phyloP scores from a whole-genome alignment of 2,888 invertebrate species.

The Ashinkailepas kermadecensis region DNA sequence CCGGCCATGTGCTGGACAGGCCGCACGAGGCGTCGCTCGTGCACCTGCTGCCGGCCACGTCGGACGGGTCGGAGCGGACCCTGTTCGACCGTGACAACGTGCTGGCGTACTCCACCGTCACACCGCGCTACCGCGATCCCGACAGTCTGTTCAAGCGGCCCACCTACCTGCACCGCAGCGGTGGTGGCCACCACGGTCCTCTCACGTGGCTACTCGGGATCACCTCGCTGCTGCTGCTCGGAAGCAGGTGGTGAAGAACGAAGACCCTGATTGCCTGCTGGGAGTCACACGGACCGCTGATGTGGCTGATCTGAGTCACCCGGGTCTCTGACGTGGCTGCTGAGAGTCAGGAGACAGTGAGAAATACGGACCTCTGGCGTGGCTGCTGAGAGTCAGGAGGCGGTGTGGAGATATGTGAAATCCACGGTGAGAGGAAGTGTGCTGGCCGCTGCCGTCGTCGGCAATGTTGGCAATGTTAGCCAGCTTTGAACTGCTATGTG shows the following conservation, averaged over 20 bases:
- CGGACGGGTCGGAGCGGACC: background rate
- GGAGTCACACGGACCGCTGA: no score
- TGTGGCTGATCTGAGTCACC: no score
- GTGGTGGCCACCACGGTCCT: background rate
- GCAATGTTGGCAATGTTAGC: no score
- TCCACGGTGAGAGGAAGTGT: no score
- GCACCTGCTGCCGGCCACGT: background rate
- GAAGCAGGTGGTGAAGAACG: background rate
- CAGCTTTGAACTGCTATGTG: no score
- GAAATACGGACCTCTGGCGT: no score
- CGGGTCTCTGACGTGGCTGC: no score
- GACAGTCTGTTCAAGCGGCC: constrained; percentile 17
- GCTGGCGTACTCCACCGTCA: constrained; percentile 8
- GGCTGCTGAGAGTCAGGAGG: no score
- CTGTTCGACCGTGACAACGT: background rate
- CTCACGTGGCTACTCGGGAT: background rate
- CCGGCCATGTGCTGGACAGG: background rate
- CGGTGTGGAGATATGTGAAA: no score
- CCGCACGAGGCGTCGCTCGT: background rate
- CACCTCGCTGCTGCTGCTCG: background rate
- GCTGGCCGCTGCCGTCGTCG: no score
- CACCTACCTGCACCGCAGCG: background rate
- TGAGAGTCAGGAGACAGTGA: no score
- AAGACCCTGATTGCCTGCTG: no score
- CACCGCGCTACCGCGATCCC: constrained; percentile 3